Evolutionary conservation across 1,140 invertebrate species (phyloP), one percentile per base, ranked within the genome.

Genomic region (Drosophila takahashii): DNA sequence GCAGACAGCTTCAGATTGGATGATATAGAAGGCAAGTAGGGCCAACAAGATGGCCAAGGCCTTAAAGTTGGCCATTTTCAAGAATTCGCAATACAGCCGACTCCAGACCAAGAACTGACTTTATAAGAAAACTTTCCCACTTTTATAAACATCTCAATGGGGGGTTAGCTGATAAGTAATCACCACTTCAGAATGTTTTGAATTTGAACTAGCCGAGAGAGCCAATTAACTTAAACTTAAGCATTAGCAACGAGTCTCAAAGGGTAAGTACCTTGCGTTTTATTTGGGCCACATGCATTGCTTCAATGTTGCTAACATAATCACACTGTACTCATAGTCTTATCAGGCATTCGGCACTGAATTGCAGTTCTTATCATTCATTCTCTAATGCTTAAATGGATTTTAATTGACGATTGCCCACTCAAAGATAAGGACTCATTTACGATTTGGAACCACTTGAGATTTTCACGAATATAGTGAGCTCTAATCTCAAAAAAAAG

Each of bases 391-490:
- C 18, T 44, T 70, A 70, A 70, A 67, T 70, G 62, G 62, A 70
- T 70, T 69, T 70, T 70, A 70, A 70, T 70, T 67, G 34, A 13
- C n/a, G 15, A 56, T 45, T 47, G 47, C 10, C 41, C 62, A 56
- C 66, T 69, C 47, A 13, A 18, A 56, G 41, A 54, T 56, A 47
- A 56, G 2, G 1, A 6, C 3, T n/a, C 1, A 7, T 47, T 56
- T 56, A 70, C 39, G 41, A 36, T 3, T 67, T 29, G 9, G 11
- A 45, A 32, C 62, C 41, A 15, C 34, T 32, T 16, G 0, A 15
- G 13, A 0, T 41, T 51, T 47, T 11, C 13, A 3, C 3, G 9
- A 27, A 15, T 11, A 3, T 1, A 5, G 13, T 27, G 6, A 11
- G 4, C 1, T 10, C 13, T 69, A 45, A 69, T 54, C 65, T n/a